Percentiles rank a stretch among this genome's conserved stretches.
phyloP scores from a whole-genome alignment of 2,113 vertebrate genomes.

The Mastomys natalensis region DNA sequence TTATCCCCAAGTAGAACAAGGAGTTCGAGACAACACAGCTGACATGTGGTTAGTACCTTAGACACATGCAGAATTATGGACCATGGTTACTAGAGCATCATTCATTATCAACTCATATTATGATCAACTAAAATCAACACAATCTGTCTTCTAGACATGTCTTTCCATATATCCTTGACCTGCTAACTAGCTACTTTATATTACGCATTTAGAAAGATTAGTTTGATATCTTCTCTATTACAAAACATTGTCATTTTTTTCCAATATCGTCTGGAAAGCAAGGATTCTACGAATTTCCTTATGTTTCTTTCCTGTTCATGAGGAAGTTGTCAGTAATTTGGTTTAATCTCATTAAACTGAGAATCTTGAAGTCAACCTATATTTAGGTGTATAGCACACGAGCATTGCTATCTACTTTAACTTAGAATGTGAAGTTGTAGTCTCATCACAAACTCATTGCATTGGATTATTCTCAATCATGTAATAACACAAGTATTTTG shows the following conservation, averaged over 20 bases:
- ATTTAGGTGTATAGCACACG: background rate
- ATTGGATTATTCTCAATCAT: conserved; percentile 13
- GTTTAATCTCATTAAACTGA: background rate
- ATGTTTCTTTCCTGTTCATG: conserved; percentile 4
- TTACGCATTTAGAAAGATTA: background rate
- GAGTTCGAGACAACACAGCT: background rate
- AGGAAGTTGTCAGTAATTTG: background rate
- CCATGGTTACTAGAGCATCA: no score
- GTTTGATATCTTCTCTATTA: conserved; percentile 22
- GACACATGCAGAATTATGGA: background rate
- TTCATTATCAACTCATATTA: background rate
- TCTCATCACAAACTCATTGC: background rate
- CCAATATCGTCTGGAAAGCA: background rate
- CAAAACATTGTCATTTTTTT: background rate
- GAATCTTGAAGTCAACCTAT: background rate
- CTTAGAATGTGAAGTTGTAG: background rate
- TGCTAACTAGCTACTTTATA: background rate
- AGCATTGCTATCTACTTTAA: background rate
- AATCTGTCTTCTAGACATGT: background rate
- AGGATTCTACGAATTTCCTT: background rate
- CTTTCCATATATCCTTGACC: background rate
- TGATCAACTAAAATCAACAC: background rate
- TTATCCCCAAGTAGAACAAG: background rate
- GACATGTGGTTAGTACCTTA: background rate
- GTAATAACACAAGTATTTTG: conserved; percentile 34